Evolutionary conservation across 2,888 invertebrate species (phyloP), one percentile per base, ranked within the genome.

Genomic region (Conistra vaccinii): DNA sequence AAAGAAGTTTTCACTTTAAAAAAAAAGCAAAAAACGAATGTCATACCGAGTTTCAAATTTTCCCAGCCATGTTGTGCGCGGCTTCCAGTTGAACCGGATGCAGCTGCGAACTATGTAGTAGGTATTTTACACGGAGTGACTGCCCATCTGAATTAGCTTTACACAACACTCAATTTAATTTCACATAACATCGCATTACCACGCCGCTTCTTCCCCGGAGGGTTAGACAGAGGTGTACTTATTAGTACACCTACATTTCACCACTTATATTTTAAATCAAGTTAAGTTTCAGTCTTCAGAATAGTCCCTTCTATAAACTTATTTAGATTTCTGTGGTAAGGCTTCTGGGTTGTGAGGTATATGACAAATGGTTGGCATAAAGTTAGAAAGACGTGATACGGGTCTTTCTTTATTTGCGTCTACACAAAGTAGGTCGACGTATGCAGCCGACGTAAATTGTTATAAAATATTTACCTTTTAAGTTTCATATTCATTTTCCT

Each of bases 281-380:
- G 51, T 23, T 0, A 7, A 2, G 48, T 23, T 23, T 9, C 51
- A 9, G 23, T 23, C 14, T 23, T 35, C 14, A 35, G 12, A 72
- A 53, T 55, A 78, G 5, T 23, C 42, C 12, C 7, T 45, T 69
- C 69, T 78, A 51, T 42, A 12, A 23, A 17, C 17, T 71, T 57
- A 29, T 66, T 62, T 26, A 75, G 62, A 53, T 69, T 69, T 48
- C 53, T 69, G 65, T 73, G 81, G 77, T 76, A 61, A 70, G 75
- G 72, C 73, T 58, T 62, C 80, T 87, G 88, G 85, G 90, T 91
- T 90, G 89, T 90, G 84, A 53, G 12, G 12, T 53, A 78, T 82
- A 89, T 92, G 91, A 93, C 90, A 90, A 92, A 93, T 92, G 91
- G 90, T 87, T 87, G 87, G 87, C 86, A 86, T 90, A 89, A 14